Percentiles rank a stretch among this genome's conserved stretches.
These are phyloP conservation scores for Aporophyla lueneburgensis DNA, from an alignment of 2,888 invertebrate genomes.

Conservation along the genomic window DNA sequence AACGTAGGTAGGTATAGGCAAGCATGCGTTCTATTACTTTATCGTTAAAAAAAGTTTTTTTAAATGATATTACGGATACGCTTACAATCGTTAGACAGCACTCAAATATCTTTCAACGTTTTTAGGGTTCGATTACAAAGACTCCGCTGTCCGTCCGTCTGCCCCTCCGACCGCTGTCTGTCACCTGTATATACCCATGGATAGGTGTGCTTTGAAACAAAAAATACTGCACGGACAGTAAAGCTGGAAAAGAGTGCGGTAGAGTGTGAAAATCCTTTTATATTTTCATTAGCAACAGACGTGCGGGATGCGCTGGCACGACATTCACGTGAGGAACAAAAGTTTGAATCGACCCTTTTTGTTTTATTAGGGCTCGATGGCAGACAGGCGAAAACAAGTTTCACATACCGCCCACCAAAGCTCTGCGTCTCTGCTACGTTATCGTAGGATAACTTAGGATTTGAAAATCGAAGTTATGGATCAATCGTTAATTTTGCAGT, in stretches of 20 bases:
- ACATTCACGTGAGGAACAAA: slow-evolving; percentile 31
- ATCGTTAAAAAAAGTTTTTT: neutral
- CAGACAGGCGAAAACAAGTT: slow-evolving; percentile 25
- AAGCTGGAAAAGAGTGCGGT: neutral
- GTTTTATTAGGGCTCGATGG: slow-evolving; percentile 38
- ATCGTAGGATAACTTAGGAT: neutral
- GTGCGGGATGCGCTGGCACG: slow-evolving; percentile 7
- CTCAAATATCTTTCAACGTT: neutral
- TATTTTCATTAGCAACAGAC: slow-evolving; percentile 35
- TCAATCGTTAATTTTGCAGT: too few species aligned
- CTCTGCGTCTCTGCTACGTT: neutral
- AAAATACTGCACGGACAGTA: neutral
- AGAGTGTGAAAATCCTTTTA: slow-evolving; percentile 36
- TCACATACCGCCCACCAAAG: slow-evolving; percentile 2
- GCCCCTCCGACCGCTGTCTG: too few species aligned
- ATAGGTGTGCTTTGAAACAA: neutral
- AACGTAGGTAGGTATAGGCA: neutral
- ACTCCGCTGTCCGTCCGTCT: too few species aligned
- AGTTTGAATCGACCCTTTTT: slow-evolving; percentile 36
- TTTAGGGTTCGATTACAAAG: too few species aligned
- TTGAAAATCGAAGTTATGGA: neutral
- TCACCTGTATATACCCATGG: too few species aligned
- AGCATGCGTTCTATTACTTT: neutral
- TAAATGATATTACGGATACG: too few species aligned
- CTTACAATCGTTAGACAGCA: neutral